Conservation (phyloP, 1,140 invertebrate species). For the Saccostrea echinata region DNA sequence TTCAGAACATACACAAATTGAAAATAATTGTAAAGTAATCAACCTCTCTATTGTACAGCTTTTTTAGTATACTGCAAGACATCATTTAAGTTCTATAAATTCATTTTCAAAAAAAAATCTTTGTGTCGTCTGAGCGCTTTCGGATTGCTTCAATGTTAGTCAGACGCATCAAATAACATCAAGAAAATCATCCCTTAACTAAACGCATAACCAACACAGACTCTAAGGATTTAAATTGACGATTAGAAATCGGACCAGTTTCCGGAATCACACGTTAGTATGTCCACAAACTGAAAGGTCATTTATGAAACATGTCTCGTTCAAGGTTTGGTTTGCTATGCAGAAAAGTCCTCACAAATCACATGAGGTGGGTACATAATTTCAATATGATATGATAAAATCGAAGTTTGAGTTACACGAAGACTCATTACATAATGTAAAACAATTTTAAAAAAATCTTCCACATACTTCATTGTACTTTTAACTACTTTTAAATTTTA, state of each 20-base stretch:
- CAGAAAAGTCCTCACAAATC: conserved; percentile 5
- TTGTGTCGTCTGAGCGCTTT: conserved; percentile 35
- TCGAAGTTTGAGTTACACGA: neutral
- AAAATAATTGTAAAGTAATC: neutral
- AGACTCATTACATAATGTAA: neutral
- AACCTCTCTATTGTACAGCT: conserved; percentile 19
- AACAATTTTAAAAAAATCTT: neutral
- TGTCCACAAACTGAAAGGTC: neutral
- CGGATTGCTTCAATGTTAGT: neutral
- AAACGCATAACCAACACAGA: neutral
- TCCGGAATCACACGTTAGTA: neutral
- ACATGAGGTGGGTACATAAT: neutral
- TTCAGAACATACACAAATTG: neutral
- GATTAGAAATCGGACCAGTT: neutral
- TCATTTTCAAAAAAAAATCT: neutral
- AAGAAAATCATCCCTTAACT: neutral
- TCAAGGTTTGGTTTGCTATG: neutral
- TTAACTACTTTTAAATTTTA: no score
- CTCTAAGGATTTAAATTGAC: neutral
- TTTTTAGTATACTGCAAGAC: conserved; percentile 5
- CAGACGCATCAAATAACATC: neutral
- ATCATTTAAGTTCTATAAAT: neutral
- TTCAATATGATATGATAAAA: neutral
- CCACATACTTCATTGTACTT: neutral
- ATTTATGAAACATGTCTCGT: conserved; percentile 12